Evolutionary conservation across 2,888 invertebrate species (phyloP).

Genomic region (Pandemis heparana): DNA sequence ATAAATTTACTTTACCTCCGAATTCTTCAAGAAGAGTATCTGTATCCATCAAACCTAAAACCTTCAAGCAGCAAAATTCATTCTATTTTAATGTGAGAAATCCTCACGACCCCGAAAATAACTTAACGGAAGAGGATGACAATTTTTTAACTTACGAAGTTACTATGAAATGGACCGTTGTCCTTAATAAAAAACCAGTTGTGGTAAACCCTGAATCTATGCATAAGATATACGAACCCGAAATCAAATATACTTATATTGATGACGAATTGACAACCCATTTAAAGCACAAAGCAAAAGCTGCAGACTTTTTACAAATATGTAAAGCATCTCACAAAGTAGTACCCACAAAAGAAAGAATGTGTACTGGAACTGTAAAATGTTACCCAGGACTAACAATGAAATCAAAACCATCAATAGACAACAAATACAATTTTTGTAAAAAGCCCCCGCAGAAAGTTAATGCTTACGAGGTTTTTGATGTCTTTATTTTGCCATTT

Average conservation of each 20-base stretch:
- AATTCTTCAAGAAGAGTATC: slow-evolving; percentile 62
- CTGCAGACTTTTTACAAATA: slow-evolving; percentile 56
- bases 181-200: slow-evolving; percentile 55
- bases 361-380: slow-evolving; percentile 55
- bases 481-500: slow-evolving; percentile 64
- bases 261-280: slow-evolving; percentile 56
- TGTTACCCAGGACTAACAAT: slow-evolving; percentile 53
- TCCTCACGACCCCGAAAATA: slow-evolving; percentile 55
- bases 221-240: slow-evolving; percentile 66
- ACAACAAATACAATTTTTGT: slow-evolving; percentile 59
- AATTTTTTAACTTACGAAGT: slow-evolving; percentile 66
- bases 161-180: slow-evolving; percentile 58
- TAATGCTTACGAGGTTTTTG: slow-evolving; percentile 63
- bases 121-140: slow-evolving; percentile 46
- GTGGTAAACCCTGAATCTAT: slow-evolving; percentile 63
- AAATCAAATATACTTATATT: slow-evolving; percentile 64
- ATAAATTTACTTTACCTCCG: slow-evolving; percentile 66
- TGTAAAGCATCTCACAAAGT: slow-evolving; percentile 55
- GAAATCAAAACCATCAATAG: slow-evolving; percentile 46
- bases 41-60: slow-evolving; percentile 65
- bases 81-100: slow-evolving; percentile 69
- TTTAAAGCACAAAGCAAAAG: slow-evolving; percentile 54
- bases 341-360: slow-evolving; percentile 54
- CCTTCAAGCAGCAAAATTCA: slow-evolving; percentile 59
- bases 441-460: slow-evolving; percentile 51